Conservation (phyloP, 1,140 invertebrate genomes). For the Onthophagus taurus region DNA sequence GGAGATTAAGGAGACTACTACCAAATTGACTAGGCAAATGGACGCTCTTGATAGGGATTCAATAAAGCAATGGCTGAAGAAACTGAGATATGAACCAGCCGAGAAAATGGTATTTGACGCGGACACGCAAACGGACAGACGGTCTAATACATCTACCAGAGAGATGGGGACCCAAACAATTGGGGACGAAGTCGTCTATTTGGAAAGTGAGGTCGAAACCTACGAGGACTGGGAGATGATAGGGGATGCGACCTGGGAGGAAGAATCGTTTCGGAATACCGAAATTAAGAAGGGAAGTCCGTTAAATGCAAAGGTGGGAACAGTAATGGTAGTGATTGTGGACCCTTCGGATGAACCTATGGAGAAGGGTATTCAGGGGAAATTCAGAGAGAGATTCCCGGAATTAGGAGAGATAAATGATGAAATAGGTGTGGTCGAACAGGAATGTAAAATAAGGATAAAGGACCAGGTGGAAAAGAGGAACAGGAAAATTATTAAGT, state of each 20-base stretch:
- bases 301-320: neutral
- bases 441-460: slow-evolving; percentile 5
- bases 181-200: too few species aligned
- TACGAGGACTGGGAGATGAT: neutral
- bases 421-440: slow-evolving; percentile 14
- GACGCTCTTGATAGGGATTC: neutral
- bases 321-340: slow-evolving; percentile 14
- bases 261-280: slow-evolving; percentile 8
- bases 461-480: neutral
- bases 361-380: slow-evolving; percentile 12
- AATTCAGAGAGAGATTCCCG: slow-evolving; percentile 13
- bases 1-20: neutral
- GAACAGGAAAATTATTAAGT: slow-evolving; percentile 13
- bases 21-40: neutral
- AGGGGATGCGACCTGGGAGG: neutral
- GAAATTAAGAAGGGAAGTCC: slow-evolving; percentile 14
- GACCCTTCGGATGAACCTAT: slow-evolving; percentile 12
- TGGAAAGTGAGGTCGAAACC: neutral
- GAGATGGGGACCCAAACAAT: too few species aligned
- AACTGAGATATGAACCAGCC: neutral
- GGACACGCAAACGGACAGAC: too few species aligned
- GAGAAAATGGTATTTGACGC: too few species aligned
- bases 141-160: too few species aligned
- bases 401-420: slow-evolving; percentile 10
- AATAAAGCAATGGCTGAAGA: neutral